Percentiles rank a stretch among this genome's conserved stretches.
Conservation (phyloP, 2,888 invertebrate species). For the Rhorus exstirpatorius region DNA sequence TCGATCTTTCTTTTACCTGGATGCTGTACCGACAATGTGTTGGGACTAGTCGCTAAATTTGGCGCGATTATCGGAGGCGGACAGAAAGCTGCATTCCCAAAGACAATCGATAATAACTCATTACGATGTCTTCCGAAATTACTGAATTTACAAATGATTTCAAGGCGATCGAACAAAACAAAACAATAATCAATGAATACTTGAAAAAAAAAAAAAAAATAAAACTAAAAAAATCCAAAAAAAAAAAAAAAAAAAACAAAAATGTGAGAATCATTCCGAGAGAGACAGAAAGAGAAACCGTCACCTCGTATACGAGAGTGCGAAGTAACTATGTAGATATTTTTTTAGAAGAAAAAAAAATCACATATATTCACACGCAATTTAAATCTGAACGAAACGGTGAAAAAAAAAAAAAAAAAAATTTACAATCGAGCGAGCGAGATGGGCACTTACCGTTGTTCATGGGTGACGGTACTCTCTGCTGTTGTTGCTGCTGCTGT, state of each 20-base stretch:
- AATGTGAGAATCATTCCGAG: conserved; percentile 18
- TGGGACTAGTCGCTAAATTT: conserved; percentile 90
- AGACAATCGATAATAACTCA: conserved; percentile 31
- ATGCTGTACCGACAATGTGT: conserved; percentile 89
- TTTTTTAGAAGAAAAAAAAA: conserved; percentile 19
- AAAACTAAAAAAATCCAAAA: not conserved
- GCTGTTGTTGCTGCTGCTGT: conserved; percentile 84
- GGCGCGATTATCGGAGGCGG: conserved; percentile 88
- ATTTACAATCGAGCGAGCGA: not conserved
- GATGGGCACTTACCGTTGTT: conserved; percentile 81
- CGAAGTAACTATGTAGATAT: conserved; percentile 11
- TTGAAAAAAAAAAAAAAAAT: conserved; percentile 14
- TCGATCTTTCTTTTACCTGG: conserved; percentile 87
- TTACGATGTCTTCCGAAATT: conserved; percentile 27
- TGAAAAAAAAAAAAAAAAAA: conserved; percentile 6
- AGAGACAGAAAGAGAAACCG: conserved; percentile 36
- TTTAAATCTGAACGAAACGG: conserved; percentile 30
- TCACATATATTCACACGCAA: conserved; percentile 46
- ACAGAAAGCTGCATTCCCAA: conserved; percentile 91
- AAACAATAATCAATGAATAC: conserved; percentile 11
- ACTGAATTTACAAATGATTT: not conserved
- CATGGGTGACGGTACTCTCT: conserved; percentile 86
- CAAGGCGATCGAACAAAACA: conserved; percentile 6
- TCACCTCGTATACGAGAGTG: conserved; percentile 47
- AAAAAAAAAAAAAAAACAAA: conserved; percentile 5